These are phyloP conservation scores for Leucania comma DNA, from an alignment of 2,888 invertebrate genomes.

Conservation along the genomic window DNA sequence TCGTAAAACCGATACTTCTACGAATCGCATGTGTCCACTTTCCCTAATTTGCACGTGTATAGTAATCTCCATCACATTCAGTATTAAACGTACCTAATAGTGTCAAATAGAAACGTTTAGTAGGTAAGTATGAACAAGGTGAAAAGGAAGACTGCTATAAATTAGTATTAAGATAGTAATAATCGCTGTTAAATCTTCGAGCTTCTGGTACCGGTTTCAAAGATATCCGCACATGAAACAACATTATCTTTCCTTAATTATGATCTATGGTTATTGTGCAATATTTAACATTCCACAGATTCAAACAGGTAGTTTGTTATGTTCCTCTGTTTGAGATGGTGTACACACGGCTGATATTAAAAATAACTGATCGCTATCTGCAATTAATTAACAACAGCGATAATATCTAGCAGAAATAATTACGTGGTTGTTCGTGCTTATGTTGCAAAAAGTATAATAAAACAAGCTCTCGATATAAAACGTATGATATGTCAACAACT, in stretches of 20 bases:
- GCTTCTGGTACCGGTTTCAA: slow-evolving; percentile 53
- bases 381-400: slow-evolving; percentile 67
- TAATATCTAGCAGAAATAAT: slow-evolving; percentile 64
- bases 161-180: slow-evolving; percentile 57
- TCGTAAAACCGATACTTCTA: slow-evolving; percentile 40
- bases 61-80: slow-evolving; percentile 36
- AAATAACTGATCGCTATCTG: slow-evolving; percentile 60
- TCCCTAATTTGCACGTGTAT: slow-evolving; percentile 59
- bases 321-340: slow-evolving; percentile 39
- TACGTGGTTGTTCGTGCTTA: slow-evolving; percentile 52
- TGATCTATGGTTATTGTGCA: slow-evolving; percentile 56
- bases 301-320: slow-evolving; percentile 56
- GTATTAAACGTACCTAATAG: slow-evolving; percentile 33
- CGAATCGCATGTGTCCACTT: slow-evolving; percentile 34
- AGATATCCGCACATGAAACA: slow-evolving; percentile 58
- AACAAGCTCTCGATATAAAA: slow-evolving; percentile 61
- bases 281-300: slow-evolving; percentile 61
- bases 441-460: slow-evolving; percentile 59
- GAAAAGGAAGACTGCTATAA: slow-evolving; percentile 46
- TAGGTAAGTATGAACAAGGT: slow-evolving; percentile 35
- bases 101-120: slow-evolving; percentile 38
- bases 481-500: slow-evolving; percentile 67
- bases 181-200: slow-evolving; percentile 53
- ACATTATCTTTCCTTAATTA: slow-evolving; percentile 63
- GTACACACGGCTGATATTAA: slow-evolving; percentile 45